These are phyloP conservation scores for Amphimedon queenslandica DNA, from an alignment of 37 sponge, comb jelly and placozoan species.

Conservation along the genomic window DNA sequence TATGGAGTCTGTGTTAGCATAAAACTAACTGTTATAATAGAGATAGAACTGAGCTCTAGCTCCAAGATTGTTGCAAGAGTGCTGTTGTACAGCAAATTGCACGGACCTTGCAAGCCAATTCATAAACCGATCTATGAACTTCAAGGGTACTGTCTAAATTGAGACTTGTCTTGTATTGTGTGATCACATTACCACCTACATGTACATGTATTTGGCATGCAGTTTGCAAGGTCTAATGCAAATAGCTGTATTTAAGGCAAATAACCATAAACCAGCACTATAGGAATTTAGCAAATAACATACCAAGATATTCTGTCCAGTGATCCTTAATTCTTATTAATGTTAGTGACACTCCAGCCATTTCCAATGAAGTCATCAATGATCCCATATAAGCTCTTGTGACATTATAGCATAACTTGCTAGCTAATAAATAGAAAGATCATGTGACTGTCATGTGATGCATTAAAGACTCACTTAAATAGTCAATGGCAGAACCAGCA, in stretches of 20 bases:
- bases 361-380: slow-evolving; percentile 94
- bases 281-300: slow-evolving; percentile 8
- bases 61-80: no score
- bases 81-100: no score
- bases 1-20: no score
- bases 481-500: slow-evolving; percentile 72
- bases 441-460: not conserved
- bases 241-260: not conserved
- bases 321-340: slow-evolving; percentile 31
- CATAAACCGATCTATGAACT: no score
- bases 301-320: slow-evolving; percentile 52
- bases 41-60: no score
- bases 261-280: not conserved
- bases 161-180: no score
- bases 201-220: no score
- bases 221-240: no score
- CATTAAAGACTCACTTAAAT: slow-evolving; percentile 45
- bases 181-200: no score
- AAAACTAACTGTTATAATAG: no score
- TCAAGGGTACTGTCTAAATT: no score
- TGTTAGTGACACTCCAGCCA: slow-evolving; percentile 93
- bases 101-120: no score
- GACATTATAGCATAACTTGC: slow-evolving; percentile 27
- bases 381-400: slow-evolving; percentile 54
- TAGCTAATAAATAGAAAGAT: slow-evolving; percentile 16